Conservation (phyloP, 2,888 invertebrate genomes). For the Heliconius ismenius region DNA sequence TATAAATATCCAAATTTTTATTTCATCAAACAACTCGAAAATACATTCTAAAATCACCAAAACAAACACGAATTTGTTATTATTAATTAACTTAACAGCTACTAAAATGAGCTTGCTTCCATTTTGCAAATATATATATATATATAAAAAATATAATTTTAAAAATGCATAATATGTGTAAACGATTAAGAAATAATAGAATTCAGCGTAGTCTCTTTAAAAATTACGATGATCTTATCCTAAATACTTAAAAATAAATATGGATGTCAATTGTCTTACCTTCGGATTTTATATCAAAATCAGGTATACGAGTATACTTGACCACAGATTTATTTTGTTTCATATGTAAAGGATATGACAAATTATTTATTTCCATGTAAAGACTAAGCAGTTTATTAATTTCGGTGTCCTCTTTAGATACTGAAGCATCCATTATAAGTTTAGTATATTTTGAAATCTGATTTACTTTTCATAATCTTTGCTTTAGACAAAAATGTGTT, state of each 20-base stretch:
- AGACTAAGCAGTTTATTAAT: slow-evolving; percentile 57
- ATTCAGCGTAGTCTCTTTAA: not conserved
- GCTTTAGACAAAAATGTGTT: slow-evolving; percentile 7
- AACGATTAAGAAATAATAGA: not conserved
- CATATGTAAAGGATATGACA: slow-evolving; percentile 49
- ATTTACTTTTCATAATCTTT: slow-evolving; percentile 28
- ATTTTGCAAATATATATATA: slow-evolving; percentile 1
- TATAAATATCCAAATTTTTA: too few relatives aligned
- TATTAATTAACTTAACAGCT: not conserved
- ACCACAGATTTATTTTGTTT: slow-evolving; percentile 63
- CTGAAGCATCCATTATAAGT: slow-evolving; percentile 70
- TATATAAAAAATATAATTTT: not conserved
- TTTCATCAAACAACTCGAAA: too few relatives aligned
- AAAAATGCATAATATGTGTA: too few relatives aligned
- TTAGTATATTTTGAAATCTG: slow-evolving; percentile 32
- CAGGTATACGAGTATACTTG: slow-evolving; percentile 73
- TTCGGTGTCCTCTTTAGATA: slow-evolving; percentile 58
- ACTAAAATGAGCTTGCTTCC: not conserved
- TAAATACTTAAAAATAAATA: slow-evolving; percentile 13
- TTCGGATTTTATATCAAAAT: slow-evolving; percentile 60
- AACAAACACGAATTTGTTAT: not conserved
- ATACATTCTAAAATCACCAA: not conserved
- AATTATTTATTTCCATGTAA: slow-evolving; percentile 57
- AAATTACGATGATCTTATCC: not conserved
- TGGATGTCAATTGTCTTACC: slow-evolving; percentile 52